phyloP scores from a whole-genome alignment of 2,113 vertebrate genomes.

The Rhinoptilus africanus region DNA sequence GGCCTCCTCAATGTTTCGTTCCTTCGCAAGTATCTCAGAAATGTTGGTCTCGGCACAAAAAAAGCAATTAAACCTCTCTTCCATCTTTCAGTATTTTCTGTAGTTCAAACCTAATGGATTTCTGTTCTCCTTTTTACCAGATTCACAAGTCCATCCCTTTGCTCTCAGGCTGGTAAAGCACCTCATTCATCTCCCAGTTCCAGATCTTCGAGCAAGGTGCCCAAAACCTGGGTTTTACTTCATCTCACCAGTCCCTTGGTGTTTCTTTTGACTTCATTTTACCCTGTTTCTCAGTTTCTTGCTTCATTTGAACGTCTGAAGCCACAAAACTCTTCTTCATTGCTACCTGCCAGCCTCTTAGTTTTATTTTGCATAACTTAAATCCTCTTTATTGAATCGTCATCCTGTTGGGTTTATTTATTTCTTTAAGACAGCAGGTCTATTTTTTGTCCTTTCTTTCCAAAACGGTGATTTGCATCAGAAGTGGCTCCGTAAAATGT shows the following conservation, averaged over 20 bases:
- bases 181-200: fast-evolving
- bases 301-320: neutral
- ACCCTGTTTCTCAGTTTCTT: neutral
- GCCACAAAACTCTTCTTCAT: neutral
- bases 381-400: neutral
- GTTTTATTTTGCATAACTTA: neutral
- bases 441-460: neutral
- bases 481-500: neutral
- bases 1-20: neutral
- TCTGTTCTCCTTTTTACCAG: neutral
- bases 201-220: neutral
- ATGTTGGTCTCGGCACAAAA: neutral
- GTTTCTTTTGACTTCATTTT: neutral
- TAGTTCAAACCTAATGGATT: neutral
- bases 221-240: neutral
- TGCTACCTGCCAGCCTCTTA: neutral
- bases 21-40: neutral
- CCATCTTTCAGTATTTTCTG: neutral
- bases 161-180: neutral
- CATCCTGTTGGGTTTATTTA: neutral
- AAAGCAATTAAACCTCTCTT: neutral
- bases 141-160: neutral
- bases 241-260: neutral
- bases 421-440: neutral
- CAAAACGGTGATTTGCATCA: neutral